Evolutionary conservation across 2,888 invertebrate species (phyloP), one percentile per base, ranked within the genome.

Genomic region (Molanna angustata): DNA sequence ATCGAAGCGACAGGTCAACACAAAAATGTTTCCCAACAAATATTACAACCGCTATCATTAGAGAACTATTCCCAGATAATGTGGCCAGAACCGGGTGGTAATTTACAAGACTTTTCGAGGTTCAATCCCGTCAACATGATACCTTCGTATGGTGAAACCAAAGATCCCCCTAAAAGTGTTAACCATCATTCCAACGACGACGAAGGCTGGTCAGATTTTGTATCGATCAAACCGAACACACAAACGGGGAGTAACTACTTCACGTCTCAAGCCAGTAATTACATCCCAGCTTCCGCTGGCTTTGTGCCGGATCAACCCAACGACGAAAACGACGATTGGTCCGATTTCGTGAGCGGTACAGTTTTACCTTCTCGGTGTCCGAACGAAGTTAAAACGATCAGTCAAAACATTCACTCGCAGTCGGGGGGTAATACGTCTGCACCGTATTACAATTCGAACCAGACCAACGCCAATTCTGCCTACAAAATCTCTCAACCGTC

Each of bases 181-280:
- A 52, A 47, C 27, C 76, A 73, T 63, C 63, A 61, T 18, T 62
- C 66, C 9, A 73, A 74, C 3, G 80, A 80, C 42, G 80, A 82
- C 14, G 81, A 82, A 52, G 76, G 76, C 60, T 83, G 83, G 82
- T 78, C 80, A 1, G 83, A 83, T 58, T 83, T 82, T 63, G 78
- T 82, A 17, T 82, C 77, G 1, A 75, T 73, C 60, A 72, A 69
- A 56, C 74, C 76, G 2, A 71, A 68, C 61, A 67, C 63, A 48
- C 53, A 48, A 20, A 43, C 50, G 14, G 16, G 37, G 1, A 43
- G 6, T 69, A 68, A 52, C 63, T 37, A 6, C 41, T 40, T 22
- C 49, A 47, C 14, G 35, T 18, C 3, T 37, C 31, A 7, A 40
- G 33, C n/a, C 32, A 64, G 49, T 45, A 63, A 2, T 50, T 64